Percentiles rank a stretch among this genome's conserved stretches.
Evolutionary conservation across 2,888 invertebrate genomes (phyloP).

Genomic region (Byasa hedistus): DNA sequence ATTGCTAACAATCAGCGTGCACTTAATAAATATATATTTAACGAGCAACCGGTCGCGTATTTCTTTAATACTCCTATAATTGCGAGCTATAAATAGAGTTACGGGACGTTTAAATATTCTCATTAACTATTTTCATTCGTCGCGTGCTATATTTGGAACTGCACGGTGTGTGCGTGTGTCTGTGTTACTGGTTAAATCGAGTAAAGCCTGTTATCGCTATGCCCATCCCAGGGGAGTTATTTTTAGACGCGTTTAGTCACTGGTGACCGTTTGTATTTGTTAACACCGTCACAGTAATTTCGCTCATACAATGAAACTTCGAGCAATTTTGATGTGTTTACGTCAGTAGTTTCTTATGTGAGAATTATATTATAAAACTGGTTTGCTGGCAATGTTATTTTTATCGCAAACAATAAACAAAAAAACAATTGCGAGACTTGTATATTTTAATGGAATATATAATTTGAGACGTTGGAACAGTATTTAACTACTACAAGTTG

Average conservation of each 20-base stretch:
- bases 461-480: neutral
- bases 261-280: conserved; percentile 50
- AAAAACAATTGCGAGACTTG: neutral
- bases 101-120: conserved; percentile 37
- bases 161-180: conserved; percentile 37
- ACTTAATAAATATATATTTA: neutral
- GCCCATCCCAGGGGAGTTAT: conserved; percentile 60
- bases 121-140: conserved; percentile 37
- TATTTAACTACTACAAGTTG: neutral
- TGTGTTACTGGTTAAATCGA: conserved; percentile 51
- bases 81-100: conserved; percentile 33
- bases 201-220: conserved; percentile 63
- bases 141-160: conserved; percentile 56
- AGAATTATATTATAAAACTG: neutral
- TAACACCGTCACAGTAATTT: conserved; percentile 24
- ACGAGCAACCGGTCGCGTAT: conserved; percentile 1
- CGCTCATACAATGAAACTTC: conserved; percentile 5
- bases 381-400: neutral
- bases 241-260: conserved; percentile 65
- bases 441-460: neutral
- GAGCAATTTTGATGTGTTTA: neutral
- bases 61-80: conserved; percentile 8
- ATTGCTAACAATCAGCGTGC: neutral
- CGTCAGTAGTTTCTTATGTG: neutral
- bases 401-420: neutral